Base-by-base conservation (phyloP, 2,797 vertebrate genomes). In the Tiaroga cobitis region DNA sequence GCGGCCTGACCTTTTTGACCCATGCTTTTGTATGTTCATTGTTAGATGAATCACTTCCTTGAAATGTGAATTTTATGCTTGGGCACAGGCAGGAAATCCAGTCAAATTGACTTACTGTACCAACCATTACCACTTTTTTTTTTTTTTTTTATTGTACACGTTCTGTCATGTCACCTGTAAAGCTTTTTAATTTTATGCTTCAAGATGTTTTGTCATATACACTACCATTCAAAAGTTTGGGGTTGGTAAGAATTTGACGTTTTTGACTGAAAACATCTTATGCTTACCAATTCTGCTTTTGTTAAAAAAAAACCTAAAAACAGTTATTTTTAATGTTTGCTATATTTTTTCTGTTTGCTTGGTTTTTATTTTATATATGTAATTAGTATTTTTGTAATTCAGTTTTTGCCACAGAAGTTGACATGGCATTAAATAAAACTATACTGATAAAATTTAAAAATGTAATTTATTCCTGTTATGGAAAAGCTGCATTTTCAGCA, bases 131-230 rank as follows among this genome's bases (percentile, higher is more conserved):
- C 26, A 15, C 54, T 41, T 61, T 18, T 70, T 43, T n/a, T 21
- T 46, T 16, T 18, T 70, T 43, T n/a, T 21, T 46, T 21, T 24
- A 26, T 26, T 8, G 54, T 29, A 34, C 24, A 41, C 51, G 6
- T 32, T 82, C 37, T 63, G 7, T 15, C 32, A n/a, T 39, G 1
- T 18, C 51, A 56, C 21, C 21, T 56, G 5, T 8, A 3, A 2
- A 54, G 32, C 8, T 39, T 34, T 24, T n/a, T 15, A 5, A 4
- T 16, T 39, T 16, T 39, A 69, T 77, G 9, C 4, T 32, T 73
- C 0, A 10, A 51, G 16, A n/a, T 41, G 10, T 24, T 32, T 49
- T 34, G 8, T 18, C 94, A 94, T 93, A 92, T 94, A 94, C 5
- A 7, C 5, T 34, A 4, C 29, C 5, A 24, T 54, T 54, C 32